Base-by-base conservation (phyloP, 2,113 vertebrate species). In the Sinocyclocheilus anophthalmus region DNA sequence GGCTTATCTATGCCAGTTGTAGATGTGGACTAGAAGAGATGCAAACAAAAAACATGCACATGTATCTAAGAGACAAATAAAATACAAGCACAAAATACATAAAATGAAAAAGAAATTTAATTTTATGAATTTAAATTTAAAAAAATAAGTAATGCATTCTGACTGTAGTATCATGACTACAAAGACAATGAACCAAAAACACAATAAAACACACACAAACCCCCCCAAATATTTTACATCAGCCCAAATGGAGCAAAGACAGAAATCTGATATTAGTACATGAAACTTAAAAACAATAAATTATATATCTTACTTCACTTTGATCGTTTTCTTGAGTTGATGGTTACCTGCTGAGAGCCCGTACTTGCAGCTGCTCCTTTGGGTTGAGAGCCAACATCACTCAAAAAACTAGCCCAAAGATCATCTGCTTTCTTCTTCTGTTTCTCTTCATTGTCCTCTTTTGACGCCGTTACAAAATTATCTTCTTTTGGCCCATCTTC, bases 381-480 rank as follows among this genome's bases (percentile, higher is more conserved):
- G 30, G 97, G 90, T 83, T 96, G 96, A 53, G 95, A 92, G 33
- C 97, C 96, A 9, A 99, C 97, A 0, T 99, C 98, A 0, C 94
- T 97, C 88, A 99, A 95, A 90, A 99, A 99, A 90, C 95, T 97
- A 61, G 97, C 97, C 98, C 98, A 99, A 0, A 99, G 95, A 33
- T 97, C 97, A n/a, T 99, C 98, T 1, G 97, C 96, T 87, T 96
- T 97, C 88, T 94, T 96, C 89, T 96, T 96, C 85, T 90, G 92
- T 4, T 65, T 93, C 78, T 6, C 91, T 24, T 87, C 91, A 0
- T 90, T 91, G 0, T 65, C 2, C 45, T 9, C 63, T 87, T 63
- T 5, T 89, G 50, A 10, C 55, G 84, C 33, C n/a, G 12, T 2
- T 11, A 4, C 0, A 65, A 12, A 11, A 2, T 94, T 91, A 20